Evolutionary conservation across 2,888 invertebrate species (phyloP).

Genomic region (Tridacna crocea): DNA sequence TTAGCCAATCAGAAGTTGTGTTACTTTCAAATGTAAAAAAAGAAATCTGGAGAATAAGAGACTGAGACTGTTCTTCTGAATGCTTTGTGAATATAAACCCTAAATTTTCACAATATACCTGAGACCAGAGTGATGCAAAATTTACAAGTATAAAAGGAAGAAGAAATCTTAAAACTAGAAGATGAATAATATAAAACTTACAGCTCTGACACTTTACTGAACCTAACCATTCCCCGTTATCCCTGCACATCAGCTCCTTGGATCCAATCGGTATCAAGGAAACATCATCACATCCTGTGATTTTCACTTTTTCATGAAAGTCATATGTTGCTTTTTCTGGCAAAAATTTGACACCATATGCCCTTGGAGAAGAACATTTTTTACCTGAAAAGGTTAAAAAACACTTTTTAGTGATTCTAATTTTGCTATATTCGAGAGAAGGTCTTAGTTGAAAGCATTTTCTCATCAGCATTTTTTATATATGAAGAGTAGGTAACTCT

Average conservation of each 20-base stretch:
- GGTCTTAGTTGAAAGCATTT: no score
- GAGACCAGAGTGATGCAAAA: neutral
- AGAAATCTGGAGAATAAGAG: no score
- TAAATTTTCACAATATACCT: neutral
- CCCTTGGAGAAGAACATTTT: neutral
- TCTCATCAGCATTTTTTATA: neutral
- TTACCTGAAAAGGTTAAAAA: neutral
- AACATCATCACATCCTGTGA: neutral
- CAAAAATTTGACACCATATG: neutral
- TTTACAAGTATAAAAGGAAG: neutral
- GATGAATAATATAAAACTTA: neutral
- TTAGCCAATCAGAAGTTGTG: no score
- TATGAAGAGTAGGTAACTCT: neutral
- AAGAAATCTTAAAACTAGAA: neutral
- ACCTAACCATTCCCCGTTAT: neutral
- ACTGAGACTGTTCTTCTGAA: no score
- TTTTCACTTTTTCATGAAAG: neutral
- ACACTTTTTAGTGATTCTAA: no score
- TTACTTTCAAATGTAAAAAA: no score
- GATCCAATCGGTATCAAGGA: neutral
- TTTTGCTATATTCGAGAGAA: no score
- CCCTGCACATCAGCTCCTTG: neutral
- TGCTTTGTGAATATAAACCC: no score
- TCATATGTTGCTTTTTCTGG: neutral
- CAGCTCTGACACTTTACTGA: slow-evolving; percentile 1